phyloP scores from a whole-genome alignment of 1,140 invertebrate genomes.

The Ceratina australensis region DNA sequence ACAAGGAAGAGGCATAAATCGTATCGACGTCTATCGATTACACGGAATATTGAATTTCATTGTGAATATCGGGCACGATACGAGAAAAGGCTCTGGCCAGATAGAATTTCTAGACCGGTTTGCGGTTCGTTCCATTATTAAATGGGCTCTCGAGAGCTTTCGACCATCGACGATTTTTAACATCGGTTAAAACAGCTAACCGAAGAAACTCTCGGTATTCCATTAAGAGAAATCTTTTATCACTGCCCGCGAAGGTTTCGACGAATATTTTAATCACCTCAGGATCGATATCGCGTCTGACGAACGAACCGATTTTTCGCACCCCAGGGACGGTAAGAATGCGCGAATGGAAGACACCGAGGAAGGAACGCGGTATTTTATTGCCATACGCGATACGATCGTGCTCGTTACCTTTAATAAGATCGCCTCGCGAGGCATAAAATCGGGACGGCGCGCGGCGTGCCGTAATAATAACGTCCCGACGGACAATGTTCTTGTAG shows the following conservation, averaged over 20 bases:
- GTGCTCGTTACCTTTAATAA: constrained; percentile 76
- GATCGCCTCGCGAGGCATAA: constrained; percentile 70
- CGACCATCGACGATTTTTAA: too few species aligned
- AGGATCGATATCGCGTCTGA: neutral
- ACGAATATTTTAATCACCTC: too few species aligned
- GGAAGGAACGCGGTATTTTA: constrained; percentile 22
- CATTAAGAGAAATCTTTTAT: neutral
- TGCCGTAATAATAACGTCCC: constrained; percentile 65
- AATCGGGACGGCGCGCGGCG: constrained; percentile 64
- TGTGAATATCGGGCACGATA: constrained; percentile 33
- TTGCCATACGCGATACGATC: constrained; percentile 62
- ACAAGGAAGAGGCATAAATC: constrained; percentile 7
- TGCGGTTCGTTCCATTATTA: neutral
- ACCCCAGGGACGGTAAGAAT: neutral
- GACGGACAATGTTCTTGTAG: constrained; percentile 66
- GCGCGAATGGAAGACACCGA: neutral
- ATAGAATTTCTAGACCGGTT: constrained; percentile 53
- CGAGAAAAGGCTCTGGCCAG: constrained; percentile 36
- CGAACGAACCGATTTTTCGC: constrained; percentile 7
- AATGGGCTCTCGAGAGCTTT: neutral
- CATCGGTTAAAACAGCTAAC: too few species aligned
- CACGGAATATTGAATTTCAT: constrained; percentile 52
- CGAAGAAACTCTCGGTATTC: neutral
- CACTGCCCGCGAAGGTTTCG: too few species aligned
- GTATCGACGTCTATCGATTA: constrained; percentile 18